Base-by-base conservation (phyloP, 2,888 invertebrate species). In the Ophraella communa region DNA sequence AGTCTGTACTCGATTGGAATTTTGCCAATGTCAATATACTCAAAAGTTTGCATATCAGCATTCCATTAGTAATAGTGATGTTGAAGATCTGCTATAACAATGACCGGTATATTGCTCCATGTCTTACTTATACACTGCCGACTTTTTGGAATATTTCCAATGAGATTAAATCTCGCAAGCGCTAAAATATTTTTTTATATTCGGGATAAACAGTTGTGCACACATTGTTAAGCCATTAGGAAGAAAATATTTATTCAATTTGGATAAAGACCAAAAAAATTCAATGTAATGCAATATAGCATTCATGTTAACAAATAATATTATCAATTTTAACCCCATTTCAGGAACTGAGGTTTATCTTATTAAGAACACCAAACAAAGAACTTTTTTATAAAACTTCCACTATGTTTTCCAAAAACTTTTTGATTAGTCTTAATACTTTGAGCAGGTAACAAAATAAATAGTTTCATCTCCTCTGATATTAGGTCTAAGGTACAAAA, bases 71-170 rank as follows among this genome's bases (percentile, higher is more conserved):
- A 45, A 45, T 21, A 45, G 21, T 21, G 45, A 45, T 45, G 20
- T 21, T 45, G 21, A 45, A 20, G 45, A 21, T 21, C 21, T 45
- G 21, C 20, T 21, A 45, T n/a, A 45, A 21, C 14, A 21, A 45
- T 44, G 20, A 44, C 18, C 18, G 10, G 44, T 20, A 44, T 18
- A 44, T 45, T 45, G 11, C 45, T 45, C 20, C 11, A 21, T 21
- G 21, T 21, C 21, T 44, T 18, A 44, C 35, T 39, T 39, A 17
- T 39, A 4, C 14, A 45, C 11, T 8, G 21, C 3, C 10, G 20
- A 45, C 21, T 45, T 45, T 42, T 45, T 45, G 45, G 45, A 20
- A 21, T 21, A 20, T 11, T 45, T 45, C 45, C 45, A 45, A 45
- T 18, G 1, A 4, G 3, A 45, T 45, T 20, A n/a, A 45, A 21